Evolutionary conservation across 2,888 invertebrate species (phyloP).

Genomic region (Stegophylla sp.): DNA sequence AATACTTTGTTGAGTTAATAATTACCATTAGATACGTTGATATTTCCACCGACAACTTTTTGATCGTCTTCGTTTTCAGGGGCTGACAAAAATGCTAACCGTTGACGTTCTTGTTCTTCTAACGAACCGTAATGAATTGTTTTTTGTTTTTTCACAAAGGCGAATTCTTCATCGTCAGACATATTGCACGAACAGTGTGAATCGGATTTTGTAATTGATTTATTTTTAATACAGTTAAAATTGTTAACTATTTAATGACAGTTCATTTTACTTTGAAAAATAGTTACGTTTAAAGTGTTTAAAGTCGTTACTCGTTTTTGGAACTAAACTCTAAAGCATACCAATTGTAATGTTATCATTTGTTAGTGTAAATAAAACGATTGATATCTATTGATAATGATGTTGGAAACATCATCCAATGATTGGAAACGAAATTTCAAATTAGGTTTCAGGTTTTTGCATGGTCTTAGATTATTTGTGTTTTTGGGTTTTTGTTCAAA

Average conservation of each 20-base stretch:
- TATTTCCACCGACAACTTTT: conserved; percentile 70
- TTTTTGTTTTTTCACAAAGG: conserved; percentile 77
- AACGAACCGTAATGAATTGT: conserved; percentile 88
- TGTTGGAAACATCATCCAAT: too few species aligned
- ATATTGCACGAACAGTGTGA: conserved; percentile 65
- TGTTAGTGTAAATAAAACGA: background rate
- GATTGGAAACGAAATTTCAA: too few species aligned
- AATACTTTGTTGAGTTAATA: conserved; percentile 62
- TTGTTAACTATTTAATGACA: too few species aligned
- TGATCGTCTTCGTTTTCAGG: conserved; percentile 69
- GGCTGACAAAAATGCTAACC: conserved; percentile 70
- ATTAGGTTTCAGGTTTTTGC: too few species aligned
- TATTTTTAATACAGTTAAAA: too few species aligned
- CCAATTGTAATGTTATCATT: background rate
- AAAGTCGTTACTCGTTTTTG: too few species aligned
- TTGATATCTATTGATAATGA: too few species aligned
- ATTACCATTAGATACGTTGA: conserved; percentile 73
- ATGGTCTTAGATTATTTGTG: too few species aligned
- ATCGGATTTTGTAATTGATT: background rate
- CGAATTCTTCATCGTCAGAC: conserved; percentile 81
- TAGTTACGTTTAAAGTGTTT: too few species aligned
- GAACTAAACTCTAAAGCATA: background rate
- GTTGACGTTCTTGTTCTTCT: conserved; percentile 81
- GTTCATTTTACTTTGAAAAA: too few species aligned
- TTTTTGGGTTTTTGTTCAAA: too few species aligned